Percentiles rank a stretch among this genome's conserved stretches.
Evolutionary conservation across 2,113 vertebrate genomes (phyloP).

Genomic region (Melanotaenia duboulayi): DNA sequence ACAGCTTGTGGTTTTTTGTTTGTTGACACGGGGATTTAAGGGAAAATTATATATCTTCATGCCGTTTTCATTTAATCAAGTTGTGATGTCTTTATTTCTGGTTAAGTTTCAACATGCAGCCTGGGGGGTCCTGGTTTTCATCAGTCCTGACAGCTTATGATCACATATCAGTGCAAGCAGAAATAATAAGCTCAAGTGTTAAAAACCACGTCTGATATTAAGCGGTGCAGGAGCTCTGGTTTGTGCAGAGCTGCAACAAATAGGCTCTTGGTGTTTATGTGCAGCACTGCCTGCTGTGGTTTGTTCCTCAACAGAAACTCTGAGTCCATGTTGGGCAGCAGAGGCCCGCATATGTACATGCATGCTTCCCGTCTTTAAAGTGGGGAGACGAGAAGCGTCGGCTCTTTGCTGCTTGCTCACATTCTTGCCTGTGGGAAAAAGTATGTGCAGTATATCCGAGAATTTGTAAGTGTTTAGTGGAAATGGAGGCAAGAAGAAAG

Average conservation of each 20-base stretch:
- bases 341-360: constrained; percentile 4
- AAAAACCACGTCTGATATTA: constrained; percentile 13
- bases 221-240: constrained; percentile 24
- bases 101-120: background rate
- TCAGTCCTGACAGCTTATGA: background rate
- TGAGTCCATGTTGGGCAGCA: constrained; percentile 26
- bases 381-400: constrained; percentile 39
- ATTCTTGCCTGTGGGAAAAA: constrained; percentile 61
- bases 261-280: constrained; percentile 12
- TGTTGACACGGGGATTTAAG: constrained; percentile 21
- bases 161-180: constrained; percentile 11
- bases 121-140: background rate
- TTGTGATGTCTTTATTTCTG: constrained; percentile 6
- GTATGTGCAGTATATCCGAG: constrained; percentile 70
- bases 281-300: constrained; percentile 21
- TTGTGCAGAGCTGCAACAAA: constrained; percentile 33
- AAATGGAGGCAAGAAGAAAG: constrained; percentile 51
- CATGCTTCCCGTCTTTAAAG: background rate
- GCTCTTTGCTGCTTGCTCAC: constrained; percentile 66
- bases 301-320: constrained; percentile 34
- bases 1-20: constrained; percentile 28
- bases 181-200: constrained; percentile 8
- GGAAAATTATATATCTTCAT: background rate
- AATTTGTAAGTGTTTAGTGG: constrained; percentile 62
- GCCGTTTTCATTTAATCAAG: background rate